These are phyloP conservation scores for Lordiphosa andalusiaca DNA, from an alignment of 2,888 invertebrate genomes.

Conservation along the genomic window DNA sequence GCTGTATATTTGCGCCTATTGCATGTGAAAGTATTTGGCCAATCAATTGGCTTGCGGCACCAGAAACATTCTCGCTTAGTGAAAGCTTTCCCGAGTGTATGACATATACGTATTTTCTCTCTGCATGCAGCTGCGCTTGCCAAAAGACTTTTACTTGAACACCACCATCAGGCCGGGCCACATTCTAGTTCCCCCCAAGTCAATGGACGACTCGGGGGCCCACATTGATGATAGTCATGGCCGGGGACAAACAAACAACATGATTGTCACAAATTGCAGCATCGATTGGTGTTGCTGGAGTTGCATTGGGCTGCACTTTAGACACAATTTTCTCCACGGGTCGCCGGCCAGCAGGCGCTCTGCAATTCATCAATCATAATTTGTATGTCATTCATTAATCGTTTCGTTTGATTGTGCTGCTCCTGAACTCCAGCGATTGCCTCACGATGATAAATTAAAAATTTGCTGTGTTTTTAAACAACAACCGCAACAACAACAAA, in stretches of 20 bases:
- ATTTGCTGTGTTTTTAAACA: slow-evolving; percentile 22
- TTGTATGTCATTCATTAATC: slow-evolving; percentile 67
- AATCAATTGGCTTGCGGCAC: slow-evolving; percentile 37
- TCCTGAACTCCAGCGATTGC: slow-evolving; percentile 59
- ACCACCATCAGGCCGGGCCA: slow-evolving; percentile 15
- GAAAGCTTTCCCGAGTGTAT: slow-evolving; percentile 57
- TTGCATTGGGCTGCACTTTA: slow-evolving; percentile 46
- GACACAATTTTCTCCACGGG: slow-evolving; percentile 66
- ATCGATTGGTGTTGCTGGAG: slow-evolving; percentile 32
- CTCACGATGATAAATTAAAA: slow-evolving; percentile 59
- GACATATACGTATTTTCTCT: slow-evolving; percentile 38
- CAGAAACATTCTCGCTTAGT: slow-evolving; percentile 60
- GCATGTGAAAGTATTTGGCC: slow-evolving; percentile 63
- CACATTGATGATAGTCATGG: slow-evolving; percentile 24
- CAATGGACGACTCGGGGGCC: slow-evolving; percentile 6
- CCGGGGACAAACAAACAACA: slow-evolving; percentile 39
- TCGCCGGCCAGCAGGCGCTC: slow-evolving; percentile 44
- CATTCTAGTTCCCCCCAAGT: slow-evolving; percentile 47
- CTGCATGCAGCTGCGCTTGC: neutral
- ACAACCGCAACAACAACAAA: neutral
- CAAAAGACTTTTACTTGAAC: slow-evolving; percentile 53
- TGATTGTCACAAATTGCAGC: slow-evolving; percentile 71
- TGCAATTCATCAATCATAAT: slow-evolving; percentile 70
- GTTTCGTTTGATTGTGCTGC: slow-evolving; percentile 51
- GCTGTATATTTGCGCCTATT: slow-evolving; percentile 37